A percentile compares a stretch with the other conserved stretches of the same genome.
These are phyloP conservation scores for Thaumetopoea pityocampa DNA, from an alignment of 1,140 invertebrate species.

Conservation along the genomic window DNA sequence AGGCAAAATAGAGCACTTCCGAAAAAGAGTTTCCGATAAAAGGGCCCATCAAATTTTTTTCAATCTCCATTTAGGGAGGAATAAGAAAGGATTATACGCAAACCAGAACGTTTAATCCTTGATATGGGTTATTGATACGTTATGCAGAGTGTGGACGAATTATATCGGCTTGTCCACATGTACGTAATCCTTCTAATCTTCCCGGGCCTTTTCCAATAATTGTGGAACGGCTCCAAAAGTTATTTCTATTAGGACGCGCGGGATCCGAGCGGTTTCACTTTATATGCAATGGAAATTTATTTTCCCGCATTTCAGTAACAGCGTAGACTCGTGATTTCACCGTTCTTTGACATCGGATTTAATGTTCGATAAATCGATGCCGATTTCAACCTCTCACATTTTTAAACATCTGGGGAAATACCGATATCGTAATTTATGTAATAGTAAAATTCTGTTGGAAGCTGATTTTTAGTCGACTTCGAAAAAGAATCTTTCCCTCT, in stretches of 20 bases:
- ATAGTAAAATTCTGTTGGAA: no score
- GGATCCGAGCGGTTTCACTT: background rate
- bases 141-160: conserved; percentile 32
- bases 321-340: background rate
- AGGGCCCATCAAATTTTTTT: conserved; percentile 54
- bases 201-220: conserved; percentile 16
- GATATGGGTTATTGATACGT: conserved; percentile 52
- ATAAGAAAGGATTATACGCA: conserved; percentile 57
- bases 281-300: conserved; percentile 8
- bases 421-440: no score
- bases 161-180: conserved; percentile 25
- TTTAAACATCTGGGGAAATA: conserved; percentile 4
- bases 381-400: conserved; percentile 1
- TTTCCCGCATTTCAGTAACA: conserved; percentile 4
- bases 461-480: no score
- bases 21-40: conserved; percentile 63
- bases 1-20: conserved; percentile 64
- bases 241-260: conserved; percentile 3
- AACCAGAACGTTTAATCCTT: conserved; percentile 50
- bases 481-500: no score
- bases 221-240: conserved; percentile 4
- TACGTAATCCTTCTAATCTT: conserved; percentile 23
- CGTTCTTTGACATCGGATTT: conserved; percentile 9
- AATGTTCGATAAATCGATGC: conserved; percentile 5
- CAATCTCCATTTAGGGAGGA: conserved; percentile 60